Percentiles rank a stretch among this genome's conserved stretches.
phyloP scores from a whole-genome alignment of 2,888 invertebrate genomes.

The Xestoiulus laeticollis region DNA sequence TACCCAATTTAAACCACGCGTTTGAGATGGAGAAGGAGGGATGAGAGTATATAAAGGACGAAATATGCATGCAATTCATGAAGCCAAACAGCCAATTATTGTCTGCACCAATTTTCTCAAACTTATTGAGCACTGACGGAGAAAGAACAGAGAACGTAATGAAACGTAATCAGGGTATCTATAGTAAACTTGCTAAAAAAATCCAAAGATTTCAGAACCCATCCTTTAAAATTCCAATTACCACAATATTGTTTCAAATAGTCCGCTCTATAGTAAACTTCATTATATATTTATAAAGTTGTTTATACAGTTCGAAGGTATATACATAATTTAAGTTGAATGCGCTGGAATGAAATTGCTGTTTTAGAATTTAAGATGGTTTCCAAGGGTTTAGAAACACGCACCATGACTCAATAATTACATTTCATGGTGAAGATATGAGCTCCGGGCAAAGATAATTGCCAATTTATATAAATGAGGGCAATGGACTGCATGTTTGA shows the following conservation, averaged over 20 bases:
- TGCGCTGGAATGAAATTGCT: no score
- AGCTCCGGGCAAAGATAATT: background rate
- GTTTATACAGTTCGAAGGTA: no score
- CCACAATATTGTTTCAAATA: no score
- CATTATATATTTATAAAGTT: no score
- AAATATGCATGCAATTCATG: constrained; percentile 13
- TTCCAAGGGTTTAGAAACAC: no score
- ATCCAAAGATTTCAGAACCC: no score
- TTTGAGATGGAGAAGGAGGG: background rate
- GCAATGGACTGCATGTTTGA: background rate
- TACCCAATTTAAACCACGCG: constrained; percentile 15
- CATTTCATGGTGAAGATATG: background rate
- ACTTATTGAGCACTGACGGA: background rate
- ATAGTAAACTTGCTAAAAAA: no score
- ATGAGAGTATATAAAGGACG: background rate
- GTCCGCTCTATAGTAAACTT: no score
- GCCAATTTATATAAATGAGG: background rate
- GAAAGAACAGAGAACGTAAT: background rate
- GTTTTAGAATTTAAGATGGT: no score
- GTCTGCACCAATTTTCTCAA: background rate
- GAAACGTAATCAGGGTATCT: no score
- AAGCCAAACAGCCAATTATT: constrained; percentile 28
- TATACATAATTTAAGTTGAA: no score
- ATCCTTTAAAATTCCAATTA: no score
- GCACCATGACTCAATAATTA: background rate